A percentile compares a stretch with the other conserved stretches of the same genome.
Evolutionary conservation across 2,113 vertebrate genomes (phyloP).

Genomic region (Thermophis baileyi): DNA sequence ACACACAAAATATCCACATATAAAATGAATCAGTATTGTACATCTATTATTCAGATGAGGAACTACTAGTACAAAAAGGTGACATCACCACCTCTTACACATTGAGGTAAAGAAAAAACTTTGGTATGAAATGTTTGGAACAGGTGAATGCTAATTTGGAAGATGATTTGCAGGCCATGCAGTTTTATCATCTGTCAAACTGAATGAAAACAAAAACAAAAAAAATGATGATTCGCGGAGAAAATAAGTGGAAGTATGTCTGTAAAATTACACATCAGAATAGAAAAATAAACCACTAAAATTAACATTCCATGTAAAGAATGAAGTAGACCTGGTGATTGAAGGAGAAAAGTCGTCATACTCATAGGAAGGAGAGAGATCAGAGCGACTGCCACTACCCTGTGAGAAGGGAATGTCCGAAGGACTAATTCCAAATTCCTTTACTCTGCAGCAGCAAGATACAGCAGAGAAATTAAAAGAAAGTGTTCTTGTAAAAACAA

Average conservation of each 20-base stretch:
- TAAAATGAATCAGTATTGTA: neutral
- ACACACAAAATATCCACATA: neutral
- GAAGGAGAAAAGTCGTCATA: conserved; percentile 87
- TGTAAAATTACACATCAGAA: conserved; percentile 47
- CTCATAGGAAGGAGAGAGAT: conserved; percentile 95
- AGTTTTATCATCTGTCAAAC: conserved; percentile 68
- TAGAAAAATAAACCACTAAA: conserved; percentile 50
- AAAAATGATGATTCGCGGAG: conserved; percentile 53
- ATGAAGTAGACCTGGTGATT: conserved; percentile 77
- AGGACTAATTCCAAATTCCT: conserved; percentile 99
- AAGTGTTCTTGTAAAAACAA: conserved; percentile 70
- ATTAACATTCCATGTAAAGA: conserved; percentile 66
- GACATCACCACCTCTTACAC: conserved; percentile 64
- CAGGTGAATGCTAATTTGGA: conserved; percentile 57
- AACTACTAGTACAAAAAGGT: conserved; percentile 55
- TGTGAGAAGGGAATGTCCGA: conserved; percentile 98
- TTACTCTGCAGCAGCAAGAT: conserved; percentile 88
- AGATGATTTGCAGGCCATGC: conserved; percentile 71
- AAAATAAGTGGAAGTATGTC: conserved; percentile 59
- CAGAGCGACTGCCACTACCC: conserved; percentile 86
- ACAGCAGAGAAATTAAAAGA: conserved; percentile 73
- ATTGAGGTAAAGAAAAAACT: conserved; percentile 54
- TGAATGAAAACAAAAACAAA: conserved; percentile 60
- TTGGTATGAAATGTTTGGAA: conserved; percentile 50
- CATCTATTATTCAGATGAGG: neutral